Conservation (phyloP, 2,888 invertebrate genomes). For the Thecocarcelia acutangulata region DNA sequence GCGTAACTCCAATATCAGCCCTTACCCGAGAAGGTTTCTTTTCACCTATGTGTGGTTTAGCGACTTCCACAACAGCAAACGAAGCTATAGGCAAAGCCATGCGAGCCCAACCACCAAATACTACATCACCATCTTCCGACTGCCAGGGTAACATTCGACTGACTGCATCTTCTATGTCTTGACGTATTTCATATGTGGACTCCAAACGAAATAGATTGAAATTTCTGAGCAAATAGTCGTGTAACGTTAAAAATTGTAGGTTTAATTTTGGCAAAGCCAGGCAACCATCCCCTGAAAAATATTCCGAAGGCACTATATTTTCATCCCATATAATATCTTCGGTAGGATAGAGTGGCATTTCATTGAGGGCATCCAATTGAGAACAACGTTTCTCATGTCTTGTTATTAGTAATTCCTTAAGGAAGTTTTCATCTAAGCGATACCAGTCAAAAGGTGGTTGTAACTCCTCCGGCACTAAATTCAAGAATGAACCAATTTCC, state of each 20-base stretch:
- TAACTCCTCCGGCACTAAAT: conserved; percentile 91
- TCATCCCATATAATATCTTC: conserved; percentile 99
- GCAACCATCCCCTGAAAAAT: conserved; percentile 97
- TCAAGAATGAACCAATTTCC: conserved; percentile 92
- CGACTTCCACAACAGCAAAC: conserved; percentile 97
- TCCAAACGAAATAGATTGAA: conserved; percentile 98
- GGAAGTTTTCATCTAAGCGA: conserved; percentile 89
- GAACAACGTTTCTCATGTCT: conserved; percentile 94
- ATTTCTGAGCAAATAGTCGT: conserved; percentile 98
- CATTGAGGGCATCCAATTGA: conserved; percentile 96
- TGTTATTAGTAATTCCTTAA: conserved; percentile 92
- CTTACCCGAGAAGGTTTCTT: conserved; percentile 96
- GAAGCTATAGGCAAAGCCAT: conserved; percentile 97
- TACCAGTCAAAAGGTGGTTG: conserved; percentile 86
- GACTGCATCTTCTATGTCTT: conserved; percentile 98
- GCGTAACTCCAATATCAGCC: conserved; percentile 95
- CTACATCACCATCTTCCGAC: conserved; percentile 91
- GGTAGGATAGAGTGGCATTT: conserved; percentile 99
- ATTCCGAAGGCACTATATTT: conserved; percentile 98
- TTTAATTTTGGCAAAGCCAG: conserved; percentile 98
- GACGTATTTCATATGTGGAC: conserved; percentile 96
- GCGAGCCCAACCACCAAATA: conserved; percentile 99
- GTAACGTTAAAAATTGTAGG: conserved; percentile 97
- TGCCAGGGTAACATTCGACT: conserved; percentile 97
- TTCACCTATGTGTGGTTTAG: conserved; percentile 95